phyloP scores from a whole-genome alignment of 2,888 invertebrate genomes.

The Xanthorhoe designata region DNA sequence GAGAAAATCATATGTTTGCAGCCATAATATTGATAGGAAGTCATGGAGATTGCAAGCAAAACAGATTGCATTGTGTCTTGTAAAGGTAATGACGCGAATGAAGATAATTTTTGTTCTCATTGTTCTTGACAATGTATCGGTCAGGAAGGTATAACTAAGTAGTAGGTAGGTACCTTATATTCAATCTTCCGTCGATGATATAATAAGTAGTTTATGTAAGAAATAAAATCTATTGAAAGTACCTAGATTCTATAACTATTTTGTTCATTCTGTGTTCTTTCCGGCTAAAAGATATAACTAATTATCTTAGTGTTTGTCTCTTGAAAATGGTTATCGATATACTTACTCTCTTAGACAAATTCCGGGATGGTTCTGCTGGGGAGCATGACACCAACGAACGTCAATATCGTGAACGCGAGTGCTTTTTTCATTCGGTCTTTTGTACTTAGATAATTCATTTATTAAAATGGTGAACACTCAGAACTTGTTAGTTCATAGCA shows the following conservation, averaged over 20 bases:
- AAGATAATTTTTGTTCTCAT: slow-evolving; percentile 19
- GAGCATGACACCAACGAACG: no score
- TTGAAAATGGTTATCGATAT: no score
- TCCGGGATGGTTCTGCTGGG: no score
- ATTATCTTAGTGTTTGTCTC: no score
- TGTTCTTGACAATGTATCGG: slow-evolving; percentile 10
- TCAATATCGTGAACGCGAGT: no score
- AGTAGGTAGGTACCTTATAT: neutral
- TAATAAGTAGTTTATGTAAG: neutral
- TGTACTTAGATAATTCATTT: neutral
- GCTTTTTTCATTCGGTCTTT: no score
- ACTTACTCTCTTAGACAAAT: no score
- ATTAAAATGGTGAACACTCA: neutral
- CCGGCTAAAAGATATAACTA: no score
- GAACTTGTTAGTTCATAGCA: neutral
- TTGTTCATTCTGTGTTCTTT: no score
- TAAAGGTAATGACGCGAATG: slow-evolving; percentile 6
- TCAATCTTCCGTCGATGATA: neutral
- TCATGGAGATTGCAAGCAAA: slow-evolving; percentile 11
- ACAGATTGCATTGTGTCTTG: slow-evolving; percentile 27
- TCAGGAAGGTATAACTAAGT: neutral
- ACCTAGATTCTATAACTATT: no score
- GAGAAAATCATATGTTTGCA: slow-evolving; percentile 16
- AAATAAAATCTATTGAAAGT: neutral
- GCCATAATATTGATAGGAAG: slow-evolving; percentile 25